Evolutionary conservation across 1,140 invertebrate genomes (phyloP).

Genomic region (Heterodera schachtii): DNA sequence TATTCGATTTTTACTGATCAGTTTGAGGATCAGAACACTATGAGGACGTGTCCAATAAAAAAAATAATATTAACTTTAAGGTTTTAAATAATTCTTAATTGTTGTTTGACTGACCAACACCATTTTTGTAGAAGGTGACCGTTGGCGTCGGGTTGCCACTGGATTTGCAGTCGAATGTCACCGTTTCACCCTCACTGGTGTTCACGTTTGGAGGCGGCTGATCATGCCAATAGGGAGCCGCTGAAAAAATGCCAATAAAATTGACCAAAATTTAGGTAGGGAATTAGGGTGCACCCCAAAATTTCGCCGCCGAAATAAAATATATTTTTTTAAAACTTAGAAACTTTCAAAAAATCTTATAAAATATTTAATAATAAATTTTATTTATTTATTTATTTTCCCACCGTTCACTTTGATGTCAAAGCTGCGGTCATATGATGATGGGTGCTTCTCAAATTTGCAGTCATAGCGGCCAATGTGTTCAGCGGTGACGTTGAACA

Average conservation of each 20-base stretch:
- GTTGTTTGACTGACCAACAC: slow-evolving; percentile 69
- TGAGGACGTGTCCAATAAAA: too few relatives aligned
- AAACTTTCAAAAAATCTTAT: too few relatives aligned
- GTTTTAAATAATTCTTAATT: too few relatives aligned
- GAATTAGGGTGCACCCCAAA: too few relatives aligned
- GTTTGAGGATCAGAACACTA: too few relatives aligned
- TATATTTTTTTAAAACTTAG: too few relatives aligned
- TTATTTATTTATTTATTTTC: not conserved
- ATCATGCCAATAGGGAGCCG: slow-evolving; percentile 85
- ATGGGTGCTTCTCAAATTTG: slow-evolving; percentile 51
- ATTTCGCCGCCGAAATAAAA: too few relatives aligned
- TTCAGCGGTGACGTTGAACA: slow-evolving; percentile 62
- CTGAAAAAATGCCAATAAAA: slow-evolving; percentile 66
- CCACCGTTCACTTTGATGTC: slow-evolving; percentile 62
- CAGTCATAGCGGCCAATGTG: slow-evolving; percentile 63
- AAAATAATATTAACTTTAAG: too few relatives aligned
- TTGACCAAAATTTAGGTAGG: not conserved
- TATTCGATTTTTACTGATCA: too few relatives aligned
- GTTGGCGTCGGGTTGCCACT: slow-evolving; percentile 83
- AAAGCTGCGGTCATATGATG: slow-evolving; percentile 61
- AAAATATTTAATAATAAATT: not conserved
- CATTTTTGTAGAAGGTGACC: slow-evolving; percentile 96
- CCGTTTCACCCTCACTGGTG: slow-evolving; percentile 87
- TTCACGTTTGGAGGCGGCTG: slow-evolving; percentile 84
- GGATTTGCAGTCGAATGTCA: slow-evolving; percentile 84